These are phyloP conservation scores for Saiga tatarica DNA, from an alignment of 2,113 vertebrate genomes.

Conservation along the genomic window DNA sequence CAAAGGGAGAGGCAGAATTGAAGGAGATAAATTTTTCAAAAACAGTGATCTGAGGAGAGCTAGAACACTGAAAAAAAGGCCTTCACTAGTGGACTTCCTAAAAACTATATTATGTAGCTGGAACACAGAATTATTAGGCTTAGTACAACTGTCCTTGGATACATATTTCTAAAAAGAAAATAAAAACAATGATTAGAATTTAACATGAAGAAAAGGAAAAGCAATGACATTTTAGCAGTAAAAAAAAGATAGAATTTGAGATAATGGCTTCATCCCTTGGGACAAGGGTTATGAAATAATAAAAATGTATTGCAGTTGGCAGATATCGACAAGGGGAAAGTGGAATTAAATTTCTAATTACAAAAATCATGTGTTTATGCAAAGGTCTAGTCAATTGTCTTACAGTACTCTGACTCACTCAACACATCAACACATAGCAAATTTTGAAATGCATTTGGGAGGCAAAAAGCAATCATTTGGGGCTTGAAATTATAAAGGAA, in stretches of 20 bases:
- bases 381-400: slow-evolving; percentile 4
- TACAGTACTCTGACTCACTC: neutral
- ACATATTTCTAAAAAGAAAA: neutral
- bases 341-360: slow-evolving; percentile 48
- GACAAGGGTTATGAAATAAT: neutral
- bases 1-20: neutral
- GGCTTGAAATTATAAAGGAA: slow-evolving; percentile 1
- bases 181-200: neutral
- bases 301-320: neutral
- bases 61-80: neutral
- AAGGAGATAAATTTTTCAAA: slow-evolving; percentile 11
- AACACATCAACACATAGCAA: neutral
- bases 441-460: slow-evolving; percentile 42
- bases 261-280: neutral
- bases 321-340: neutral
- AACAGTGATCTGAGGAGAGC: neutral
- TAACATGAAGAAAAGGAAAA: slow-evolving; percentile 23
- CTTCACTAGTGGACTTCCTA: neutral
- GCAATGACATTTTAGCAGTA: neutral
- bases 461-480: neutral
- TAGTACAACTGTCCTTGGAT: neutral
- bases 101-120: neutral
- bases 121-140: neutral
- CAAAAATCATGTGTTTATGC: slow-evolving; percentile 18
- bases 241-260: neutral